phyloP scores from a whole-genome alignment of 2,888 invertebrate species.

The Machimus atricapillus region DNA sequence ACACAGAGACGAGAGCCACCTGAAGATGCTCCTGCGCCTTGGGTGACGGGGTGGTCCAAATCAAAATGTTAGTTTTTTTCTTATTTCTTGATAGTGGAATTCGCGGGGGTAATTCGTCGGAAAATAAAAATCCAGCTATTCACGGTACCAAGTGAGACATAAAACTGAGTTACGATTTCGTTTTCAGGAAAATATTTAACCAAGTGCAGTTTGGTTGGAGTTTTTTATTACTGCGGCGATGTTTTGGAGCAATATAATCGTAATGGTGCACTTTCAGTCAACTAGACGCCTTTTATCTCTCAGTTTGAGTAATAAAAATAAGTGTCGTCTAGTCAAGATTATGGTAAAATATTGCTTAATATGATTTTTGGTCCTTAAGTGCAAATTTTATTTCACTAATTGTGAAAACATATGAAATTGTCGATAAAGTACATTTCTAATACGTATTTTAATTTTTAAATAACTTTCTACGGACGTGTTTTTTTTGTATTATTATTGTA shows the following conservation, averaged over 20 bases:
- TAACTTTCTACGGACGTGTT: too few relatives aligned
- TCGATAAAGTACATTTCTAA: too few relatives aligned
- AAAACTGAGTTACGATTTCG: neutral
- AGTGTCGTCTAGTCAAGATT: neutral
- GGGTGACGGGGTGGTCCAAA: neutral
- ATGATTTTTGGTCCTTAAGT: neutral
- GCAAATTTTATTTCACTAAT: neutral
- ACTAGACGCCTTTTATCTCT: neutral
- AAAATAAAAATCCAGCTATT: neutral
- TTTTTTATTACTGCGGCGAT: neutral
- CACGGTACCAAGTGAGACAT: neutral
- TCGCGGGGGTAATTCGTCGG: neutral
- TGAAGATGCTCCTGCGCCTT: neutral
- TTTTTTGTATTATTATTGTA: too few relatives aligned
- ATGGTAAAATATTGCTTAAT: neutral
- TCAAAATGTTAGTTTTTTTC: neutral
- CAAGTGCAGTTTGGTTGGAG: neutral
- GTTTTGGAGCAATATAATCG: neutral
- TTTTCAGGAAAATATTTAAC: neutral
- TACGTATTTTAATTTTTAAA: too few relatives aligned
- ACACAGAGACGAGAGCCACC: neutral
- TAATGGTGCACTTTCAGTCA: neutral
- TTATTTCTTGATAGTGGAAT: neutral
- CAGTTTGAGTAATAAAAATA: neutral
- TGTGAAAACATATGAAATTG: neutral